phyloP scores from a whole-genome alignment of 1,140 invertebrate genomes.

The Pseudomyrmex gracilis region DNA sequence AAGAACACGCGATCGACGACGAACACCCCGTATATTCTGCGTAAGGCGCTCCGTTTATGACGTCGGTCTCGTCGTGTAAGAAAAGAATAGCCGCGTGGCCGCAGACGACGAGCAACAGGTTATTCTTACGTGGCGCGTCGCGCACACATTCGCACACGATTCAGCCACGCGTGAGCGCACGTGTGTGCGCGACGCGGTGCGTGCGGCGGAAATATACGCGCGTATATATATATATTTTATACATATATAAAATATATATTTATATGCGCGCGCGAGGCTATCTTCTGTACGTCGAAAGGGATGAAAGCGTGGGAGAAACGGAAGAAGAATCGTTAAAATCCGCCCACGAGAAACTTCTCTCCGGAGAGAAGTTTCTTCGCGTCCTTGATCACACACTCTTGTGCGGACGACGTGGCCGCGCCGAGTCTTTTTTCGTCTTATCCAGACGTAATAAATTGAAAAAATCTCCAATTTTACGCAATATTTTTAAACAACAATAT shows the following conservation, averaged over 20 bases:
- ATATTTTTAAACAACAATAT: neutral
- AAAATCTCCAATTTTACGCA: too few relatives aligned
- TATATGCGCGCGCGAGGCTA: neutral
- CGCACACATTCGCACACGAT: neutral
- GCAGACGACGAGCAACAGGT: conserved; percentile 62
- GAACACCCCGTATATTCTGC: conserved; percentile 20
- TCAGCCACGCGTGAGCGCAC: conserved; percentile 7
- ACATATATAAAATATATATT: conserved; percentile 20
- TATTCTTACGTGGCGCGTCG: conserved; percentile 42
- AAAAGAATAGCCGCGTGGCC: conserved; percentile 42
- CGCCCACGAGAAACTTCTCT: conserved; percentile 18
- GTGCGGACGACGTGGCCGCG: neutral
- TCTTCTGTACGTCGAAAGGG: too few relatives aligned
- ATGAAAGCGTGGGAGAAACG: neutral
- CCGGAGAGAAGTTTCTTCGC: neutral
- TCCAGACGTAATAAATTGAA: too few relatives aligned
- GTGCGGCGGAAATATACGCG: neutral
- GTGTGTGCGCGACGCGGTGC: neutral
- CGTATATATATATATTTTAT: neutral
- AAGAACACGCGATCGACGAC: neutral
- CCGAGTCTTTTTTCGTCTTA: neutral
- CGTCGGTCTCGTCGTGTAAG: conserved; percentile 3
- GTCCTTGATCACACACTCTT: conserved; percentile 35
- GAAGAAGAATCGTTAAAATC: conserved; percentile 31
- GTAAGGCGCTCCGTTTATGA: conserved; percentile 26